Percentiles rank a stretch among this genome's conserved stretches.
phyloP scores from a whole-genome alignment of 2,797 vertebrate genomes.

The Chiroxiphia lanceolata region DNA sequence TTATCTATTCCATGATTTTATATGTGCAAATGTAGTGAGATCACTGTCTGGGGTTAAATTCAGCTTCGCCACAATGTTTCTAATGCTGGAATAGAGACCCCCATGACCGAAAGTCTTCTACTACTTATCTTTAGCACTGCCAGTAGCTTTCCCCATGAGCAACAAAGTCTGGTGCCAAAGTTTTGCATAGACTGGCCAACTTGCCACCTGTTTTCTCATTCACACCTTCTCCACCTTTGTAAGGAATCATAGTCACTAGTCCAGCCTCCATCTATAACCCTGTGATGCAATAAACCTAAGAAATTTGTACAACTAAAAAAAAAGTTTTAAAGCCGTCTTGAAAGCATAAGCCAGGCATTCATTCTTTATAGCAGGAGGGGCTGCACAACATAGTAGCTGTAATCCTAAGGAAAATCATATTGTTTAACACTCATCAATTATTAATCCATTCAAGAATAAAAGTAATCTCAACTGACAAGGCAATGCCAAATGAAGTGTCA shows the following conservation, averaged over 20 bases:
- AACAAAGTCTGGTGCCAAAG: background rate
- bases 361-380: background rate
- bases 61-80: background rate
- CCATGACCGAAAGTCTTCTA: background rate
- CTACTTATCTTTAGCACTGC: background rate
- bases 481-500: background rate
- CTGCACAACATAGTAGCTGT: background rate
- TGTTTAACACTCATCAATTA: background rate
- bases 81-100: background rate
- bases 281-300: background rate
- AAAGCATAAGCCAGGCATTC: background rate
- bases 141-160: background rate
- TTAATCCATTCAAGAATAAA: background rate
- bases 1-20: fast-evolving
- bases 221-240: background rate
- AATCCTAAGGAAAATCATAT: background rate
- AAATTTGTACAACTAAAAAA: background rate
- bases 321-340: background rate
- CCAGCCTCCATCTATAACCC: background rate
- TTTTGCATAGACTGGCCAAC: background rate
- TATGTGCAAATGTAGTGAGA: background rate
- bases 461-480: background rate
- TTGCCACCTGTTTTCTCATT: background rate
- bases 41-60: background rate
- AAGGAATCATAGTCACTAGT: background rate